Percentiles rank a stretch among this genome's conserved stretches.
Conservation (phyloP, 2,888 invertebrate species). For the Drosophila neonasuta region DNA sequence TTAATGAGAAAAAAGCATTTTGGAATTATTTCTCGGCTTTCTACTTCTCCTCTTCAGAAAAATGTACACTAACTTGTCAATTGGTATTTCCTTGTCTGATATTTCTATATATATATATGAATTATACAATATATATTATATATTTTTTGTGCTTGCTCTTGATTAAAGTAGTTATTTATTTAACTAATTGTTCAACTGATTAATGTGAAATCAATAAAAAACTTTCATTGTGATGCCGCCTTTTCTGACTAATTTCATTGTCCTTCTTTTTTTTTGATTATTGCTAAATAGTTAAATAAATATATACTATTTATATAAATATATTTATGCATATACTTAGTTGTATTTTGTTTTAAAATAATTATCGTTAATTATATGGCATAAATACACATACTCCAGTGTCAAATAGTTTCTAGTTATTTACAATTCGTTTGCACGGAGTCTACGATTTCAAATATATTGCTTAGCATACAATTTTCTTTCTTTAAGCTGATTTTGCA, state of each 20-base stretch:
- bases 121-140: slow-evolving; percentile 30
- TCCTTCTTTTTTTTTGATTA: slow-evolving; percentile 64
- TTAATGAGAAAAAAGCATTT: slow-evolving; percentile 53
- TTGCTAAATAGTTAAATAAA: slow-evolving; percentile 58
- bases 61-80: slow-evolving; percentile 55
- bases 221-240: slow-evolving; percentile 37
- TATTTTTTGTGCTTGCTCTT: slow-evolving; percentile 44
- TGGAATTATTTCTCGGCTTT: slow-evolving; percentile 41
- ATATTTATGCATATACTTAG: slow-evolving; percentile 23
- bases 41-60: slow-evolving; percentile 19
- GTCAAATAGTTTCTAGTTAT: slow-evolving; percentile 54
- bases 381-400: slow-evolving; percentile 47
- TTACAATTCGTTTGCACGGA: slow-evolving; percentile 45
- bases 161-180: slow-evolving; percentile 58
- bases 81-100: slow-evolving; percentile 32
- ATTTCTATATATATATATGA: slow-evolving; percentile 21
- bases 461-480: slow-evolving; percentile 66
- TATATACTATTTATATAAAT: slow-evolving; percentile 34
- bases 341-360: slow-evolving; percentile 12
- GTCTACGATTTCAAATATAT: slow-evolving; percentile 62
- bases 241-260: slow-evolving; percentile 63
- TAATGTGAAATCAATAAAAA: slow-evolving; percentile 53
- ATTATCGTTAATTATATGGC: slow-evolving; percentile 50
- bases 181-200: slow-evolving; percentile 56
- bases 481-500: slow-evolving; percentile 48